Base-by-base conservation (phyloP, 2,888 invertebrate genomes). In the Boloria selene region DNA sequence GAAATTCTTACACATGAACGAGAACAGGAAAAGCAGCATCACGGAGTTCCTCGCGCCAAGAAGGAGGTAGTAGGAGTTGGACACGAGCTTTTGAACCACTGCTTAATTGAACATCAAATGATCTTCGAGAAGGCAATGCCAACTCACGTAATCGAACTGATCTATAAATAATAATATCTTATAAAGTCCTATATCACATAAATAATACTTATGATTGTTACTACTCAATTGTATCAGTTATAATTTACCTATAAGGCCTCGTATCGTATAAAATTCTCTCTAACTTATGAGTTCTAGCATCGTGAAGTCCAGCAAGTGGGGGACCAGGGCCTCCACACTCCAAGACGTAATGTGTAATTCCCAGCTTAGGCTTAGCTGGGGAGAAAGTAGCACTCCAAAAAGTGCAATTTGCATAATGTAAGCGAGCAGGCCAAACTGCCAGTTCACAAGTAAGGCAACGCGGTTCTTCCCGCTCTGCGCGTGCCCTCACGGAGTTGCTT, bases 321-420 rank as follows among this genome's bases (percentile, higher is more conserved):
- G 98, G 94, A 69, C 97, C 97, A 52, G 98, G 98, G n/a, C 98
- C 98, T 77, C 96, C 95, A 87, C 98, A 98, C 81, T 96, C 95
- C 75, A 98, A 93, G 74, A 97, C 97, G 85, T 97, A 97, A 82
- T 91, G 90, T 66, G 90, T 86, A 75, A 92, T 90, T 90, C 91
- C 92, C 61, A 86, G 81, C 64, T 80, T 83, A 13, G 90, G 87
- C 56, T 84, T 86, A 65, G 92, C 78, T 50, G 94, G 94, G 53
- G 94, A 95, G 77, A 97, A 95, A 76, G 94, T 94, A 59, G 97
- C 97, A 79, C 94, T 94, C 93, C 97, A 97, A 89, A 96, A 97
- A 60, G 97, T 95, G 88, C 98, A 98, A 87, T 97, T 97, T 61
- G 95, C 94, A 88, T 97, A 97, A 83, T 96, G 95, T 78, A 94